Evolutionary conservation across 2,113 vertebrate species (phyloP).

Genomic region (Sclerurus mexicanus): DNA sequence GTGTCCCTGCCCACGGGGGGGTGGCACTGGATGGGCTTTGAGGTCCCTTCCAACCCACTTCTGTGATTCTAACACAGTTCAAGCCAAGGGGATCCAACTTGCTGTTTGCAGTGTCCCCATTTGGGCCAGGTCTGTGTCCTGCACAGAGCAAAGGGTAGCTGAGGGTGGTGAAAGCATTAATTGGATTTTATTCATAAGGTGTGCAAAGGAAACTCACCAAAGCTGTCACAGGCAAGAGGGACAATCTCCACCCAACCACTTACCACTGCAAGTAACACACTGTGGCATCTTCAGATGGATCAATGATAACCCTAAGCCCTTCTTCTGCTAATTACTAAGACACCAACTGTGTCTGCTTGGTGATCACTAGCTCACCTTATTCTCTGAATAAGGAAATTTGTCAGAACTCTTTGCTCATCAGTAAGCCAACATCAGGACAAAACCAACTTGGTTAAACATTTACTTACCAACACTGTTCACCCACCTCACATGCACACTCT

Average conservation of each 20-base stretch:
- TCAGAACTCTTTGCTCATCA: background rate
- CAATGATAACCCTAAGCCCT: background rate
- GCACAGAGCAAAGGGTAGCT: background rate
- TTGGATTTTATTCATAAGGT: background rate
- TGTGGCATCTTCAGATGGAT: background rate
- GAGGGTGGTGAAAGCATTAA: background rate
- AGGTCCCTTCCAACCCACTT: background rate
- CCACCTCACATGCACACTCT: background rate
- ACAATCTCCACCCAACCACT: background rate
- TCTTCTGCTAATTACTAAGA: background rate
- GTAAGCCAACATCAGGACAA: background rate
- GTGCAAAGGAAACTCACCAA: background rate
- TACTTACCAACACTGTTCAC: background rate
- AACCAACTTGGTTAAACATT: background rate
- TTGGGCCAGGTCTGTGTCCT: background rate
- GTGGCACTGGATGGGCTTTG: background rate
- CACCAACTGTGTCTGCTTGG: background rate
- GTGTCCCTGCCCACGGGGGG: background rate
- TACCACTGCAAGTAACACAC: background rate
- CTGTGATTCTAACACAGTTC: background rate
- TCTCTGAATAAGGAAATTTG: background rate
- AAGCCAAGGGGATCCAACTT: background rate
- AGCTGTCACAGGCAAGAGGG: background rate
- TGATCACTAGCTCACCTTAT: background rate
- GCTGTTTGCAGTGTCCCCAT: accelerated